These are phyloP conservation scores for Lepus europaeus DNA, from an alignment of 2,113 vertebrate species.

Conservation along the genomic window DNA sequence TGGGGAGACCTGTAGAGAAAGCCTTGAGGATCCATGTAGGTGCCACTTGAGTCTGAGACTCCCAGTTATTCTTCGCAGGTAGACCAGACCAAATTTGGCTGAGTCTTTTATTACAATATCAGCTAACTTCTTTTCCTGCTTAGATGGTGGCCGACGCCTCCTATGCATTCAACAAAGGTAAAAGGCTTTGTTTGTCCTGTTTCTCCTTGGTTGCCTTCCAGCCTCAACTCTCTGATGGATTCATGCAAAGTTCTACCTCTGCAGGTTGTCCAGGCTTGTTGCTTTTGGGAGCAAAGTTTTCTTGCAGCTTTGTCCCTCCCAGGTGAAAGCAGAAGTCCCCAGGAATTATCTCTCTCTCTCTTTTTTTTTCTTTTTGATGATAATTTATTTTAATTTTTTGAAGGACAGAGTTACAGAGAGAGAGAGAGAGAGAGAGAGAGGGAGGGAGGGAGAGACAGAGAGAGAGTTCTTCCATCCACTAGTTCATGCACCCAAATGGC, in stretches of 20 bases:
- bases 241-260: not conserved
- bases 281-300: not conserved
- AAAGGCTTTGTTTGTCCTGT: not conserved
- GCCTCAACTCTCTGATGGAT: not conserved
- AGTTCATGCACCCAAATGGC: too few relatives aligned
- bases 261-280: not conserved
- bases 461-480: too few relatives aligned
- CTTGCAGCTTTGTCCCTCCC: not conserved
- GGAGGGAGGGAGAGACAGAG: too few relatives aligned
- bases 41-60: not conserved
- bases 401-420: too few relatives aligned
- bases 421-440: too few relatives aligned
- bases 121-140: not conserved
- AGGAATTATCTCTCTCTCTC: not conserved
- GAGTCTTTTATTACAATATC: not conserved
- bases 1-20: not conserved
- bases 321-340: not conserved
- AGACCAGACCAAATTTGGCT: not conserved
- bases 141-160: not conserved
- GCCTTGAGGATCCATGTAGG: not conserved
- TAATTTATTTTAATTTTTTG: too few relatives aligned
- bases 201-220: not conserved
- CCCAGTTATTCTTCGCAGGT: not conserved
- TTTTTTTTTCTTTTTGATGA: too few relatives aligned
- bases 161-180: not conserved